Base-by-base conservation (phyloP, 1,140 invertebrate genomes). In the Micrasema minimum region DNA sequence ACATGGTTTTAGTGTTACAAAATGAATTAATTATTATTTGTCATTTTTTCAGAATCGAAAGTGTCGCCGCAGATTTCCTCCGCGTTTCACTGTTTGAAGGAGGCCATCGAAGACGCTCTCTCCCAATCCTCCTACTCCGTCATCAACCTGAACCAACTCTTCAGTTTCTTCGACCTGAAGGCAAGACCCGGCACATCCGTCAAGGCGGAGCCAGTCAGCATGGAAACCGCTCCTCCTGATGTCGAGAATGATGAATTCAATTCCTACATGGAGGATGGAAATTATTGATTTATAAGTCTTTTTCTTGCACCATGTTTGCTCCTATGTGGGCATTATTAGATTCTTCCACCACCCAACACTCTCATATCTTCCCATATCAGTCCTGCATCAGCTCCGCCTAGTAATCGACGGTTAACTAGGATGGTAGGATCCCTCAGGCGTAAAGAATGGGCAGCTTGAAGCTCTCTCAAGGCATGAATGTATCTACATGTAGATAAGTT, bases 41-140 rank as follows among this genome's bases (percentile, higher is more conserved):
- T 43, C 20, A 35, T 74, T 75, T 67, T 84, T 84, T 50, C 80
- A 79, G 82, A 86, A 78, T 69, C 72, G 12, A 79, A 82, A 72
- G 50, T 82, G n/a, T 69, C 82, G 0, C 79, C 81, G 3, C 85
- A 87, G 71, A 78, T 87, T 14, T 74, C 80, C 51, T 72, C 81
- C 10, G 86, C 84, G 2, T 90, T 90, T 67, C 83, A 86, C 74
- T 79, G 79, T 0, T 76, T 92, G 2, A 90, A 88, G 71, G 85
- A 87, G 72, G 83, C 86, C 48, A 82, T 89, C 1, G 88, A 90
- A 72, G 86, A 87, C 48, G 86, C 86, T 74, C 78, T 91, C 14
- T 83, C 82, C n/a, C 81, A 85, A 26, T 92, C 88, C 65, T 87
- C 87, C 0, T 92, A 91, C 78, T 90, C 90, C 1, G 82, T 89